phyloP scores from a whole-genome alignment of 2,888 invertebrate genomes.

The Barypeithes pellucidus region DNA sequence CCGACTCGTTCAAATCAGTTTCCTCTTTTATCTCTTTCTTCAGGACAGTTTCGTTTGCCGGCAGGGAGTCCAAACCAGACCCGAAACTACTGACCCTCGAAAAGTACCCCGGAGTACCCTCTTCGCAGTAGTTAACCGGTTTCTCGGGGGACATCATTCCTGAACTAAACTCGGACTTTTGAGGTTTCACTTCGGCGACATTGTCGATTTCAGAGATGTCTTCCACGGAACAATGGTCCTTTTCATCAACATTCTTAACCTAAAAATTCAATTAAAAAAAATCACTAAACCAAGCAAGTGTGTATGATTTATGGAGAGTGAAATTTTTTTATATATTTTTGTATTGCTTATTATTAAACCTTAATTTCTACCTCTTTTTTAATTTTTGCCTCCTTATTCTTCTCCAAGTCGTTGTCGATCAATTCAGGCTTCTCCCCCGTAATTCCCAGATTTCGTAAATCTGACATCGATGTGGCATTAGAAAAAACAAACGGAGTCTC shows the following conservation, averaged over 20 bases:
- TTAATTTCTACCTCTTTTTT: constrained; percentile 54
- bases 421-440: constrained; percentile 57
- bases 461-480: constrained; percentile 90
- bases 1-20: constrained; percentile 30
- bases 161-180: constrained; percentile 72
- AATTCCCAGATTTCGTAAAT: constrained; percentile 75
- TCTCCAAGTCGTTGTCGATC: constrained; percentile 65
- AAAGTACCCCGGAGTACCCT: constrained; percentile 88
- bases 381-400: constrained; percentile 51
- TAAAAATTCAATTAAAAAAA: not conserved
- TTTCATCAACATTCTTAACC: constrained; percentile 64
- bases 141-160: constrained; percentile 86
- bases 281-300: too few relatives aligned
- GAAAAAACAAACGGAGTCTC: constrained; percentile 88
- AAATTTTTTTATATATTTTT: too few relatives aligned
- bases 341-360: too few relatives aligned
- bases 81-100: constrained; percentile 76
- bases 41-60: constrained; percentile 59
- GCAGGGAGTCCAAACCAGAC: constrained; percentile 69
- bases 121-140: constrained; percentile 88
- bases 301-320: too few relatives aligned
- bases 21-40: constrained; percentile 51
- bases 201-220: constrained; percentile 66
- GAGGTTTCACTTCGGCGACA: constrained; percentile 59
- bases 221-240: constrained; percentile 68